Evolutionary conservation across 1,140 invertebrate genomes (phyloP).

Genomic region (Bombus consobrinus): DNA sequence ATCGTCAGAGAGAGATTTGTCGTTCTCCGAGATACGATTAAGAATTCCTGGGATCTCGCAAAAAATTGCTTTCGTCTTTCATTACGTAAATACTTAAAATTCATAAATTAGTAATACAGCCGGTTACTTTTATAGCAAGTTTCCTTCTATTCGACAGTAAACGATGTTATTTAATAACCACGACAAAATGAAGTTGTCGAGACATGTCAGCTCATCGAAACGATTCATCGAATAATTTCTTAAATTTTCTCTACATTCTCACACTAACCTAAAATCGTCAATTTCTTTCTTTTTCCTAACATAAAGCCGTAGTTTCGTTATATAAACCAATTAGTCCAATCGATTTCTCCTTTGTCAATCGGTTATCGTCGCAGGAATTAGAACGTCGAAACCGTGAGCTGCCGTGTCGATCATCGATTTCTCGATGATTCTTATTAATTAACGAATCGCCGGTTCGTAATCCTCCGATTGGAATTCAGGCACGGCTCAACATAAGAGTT

Average conservation of each 20-base stretch:
- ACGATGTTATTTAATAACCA: background rate
- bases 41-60: background rate
- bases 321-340: conserved; percentile 1
- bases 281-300: background rate
- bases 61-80: background rate
- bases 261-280: background rate
- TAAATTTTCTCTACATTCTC: background rate
- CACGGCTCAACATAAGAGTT: background rate
- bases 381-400: background rate
- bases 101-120: background rate
- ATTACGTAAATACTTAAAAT: background rate
- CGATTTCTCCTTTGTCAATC: conserved; percentile 7
- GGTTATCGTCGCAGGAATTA: background rate
- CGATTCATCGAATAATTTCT: background rate
- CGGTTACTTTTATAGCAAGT: background rate
- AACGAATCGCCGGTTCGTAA: background rate
- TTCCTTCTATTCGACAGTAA: background rate
- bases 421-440: background rate
- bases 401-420: background rate
- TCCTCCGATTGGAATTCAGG: background rate
- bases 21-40: background rate
- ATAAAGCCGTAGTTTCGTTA: too few relatives aligned
- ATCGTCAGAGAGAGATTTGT: background rate
- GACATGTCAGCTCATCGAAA: background rate
- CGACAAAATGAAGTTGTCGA: background rate